A percentile compares a stretch with the other conserved stretches of the same genome.
These are phyloP conservation scores for Eulemur mongoz DNA, from an alignment of 2,797 vertebrate species.

Conservation along the genomic window DNA sequence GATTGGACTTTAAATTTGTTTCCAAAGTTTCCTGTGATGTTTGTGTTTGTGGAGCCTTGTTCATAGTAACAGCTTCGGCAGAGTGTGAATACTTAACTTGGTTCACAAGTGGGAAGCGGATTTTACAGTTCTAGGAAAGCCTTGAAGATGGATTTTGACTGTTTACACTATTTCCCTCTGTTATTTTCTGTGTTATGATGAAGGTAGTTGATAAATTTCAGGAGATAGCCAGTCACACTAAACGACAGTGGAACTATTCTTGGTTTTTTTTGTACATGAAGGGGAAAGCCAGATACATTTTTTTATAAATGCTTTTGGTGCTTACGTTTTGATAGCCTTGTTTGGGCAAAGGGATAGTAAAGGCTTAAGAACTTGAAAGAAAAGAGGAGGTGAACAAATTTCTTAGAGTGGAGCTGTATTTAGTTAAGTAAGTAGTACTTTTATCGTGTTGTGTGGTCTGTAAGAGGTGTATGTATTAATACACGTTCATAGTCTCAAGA, in stretches of 20 bases:
- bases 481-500: neutral
- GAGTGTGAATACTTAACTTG: neutral
- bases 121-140: neutral
- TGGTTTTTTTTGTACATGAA: neutral
- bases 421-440: neutral
- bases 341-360: neutral
- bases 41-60: neutral
- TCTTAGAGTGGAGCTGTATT: neutral
- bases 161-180: neutral
- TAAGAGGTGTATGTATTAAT: neutral
- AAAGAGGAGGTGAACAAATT: neutral
- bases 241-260: neutral
- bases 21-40: neutral
- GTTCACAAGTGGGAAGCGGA: neutral
- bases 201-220: conserved; percentile 8
- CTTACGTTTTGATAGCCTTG: conserved; percentile 10
- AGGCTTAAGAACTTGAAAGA: neutral
- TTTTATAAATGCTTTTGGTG: neutral
- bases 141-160: neutral
- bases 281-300: neutral
- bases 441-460: neutral
- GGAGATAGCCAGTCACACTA: neutral
- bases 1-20: conserved; percentile 32
- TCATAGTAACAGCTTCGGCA: neutral
- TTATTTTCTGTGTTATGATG: neutral